A percentile compares a stretch with the other conserved stretches of the same genome.
These are phyloP conservation scores for Caenorhabditis zanzibari DNA, from an alignment of 2,888 invertebrate species.

Conservation along the genomic window DNA sequence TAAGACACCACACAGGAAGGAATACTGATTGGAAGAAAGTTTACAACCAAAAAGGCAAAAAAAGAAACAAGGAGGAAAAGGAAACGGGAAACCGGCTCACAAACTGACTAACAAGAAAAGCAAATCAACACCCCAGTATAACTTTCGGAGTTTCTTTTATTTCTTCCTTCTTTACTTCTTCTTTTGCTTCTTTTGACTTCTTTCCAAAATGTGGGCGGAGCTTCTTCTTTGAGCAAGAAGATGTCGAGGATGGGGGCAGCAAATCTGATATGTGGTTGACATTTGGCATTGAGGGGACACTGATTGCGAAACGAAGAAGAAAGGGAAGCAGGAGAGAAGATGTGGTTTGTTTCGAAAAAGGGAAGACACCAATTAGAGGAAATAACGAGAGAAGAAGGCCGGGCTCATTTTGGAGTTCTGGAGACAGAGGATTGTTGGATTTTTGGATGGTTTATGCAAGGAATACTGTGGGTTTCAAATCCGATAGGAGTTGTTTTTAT, in stretches of 20 bases:
- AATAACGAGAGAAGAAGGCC: conserved; percentile 3
- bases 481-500: no score
- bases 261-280: conserved; percentile 56
- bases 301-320: conserved; percentile 39
- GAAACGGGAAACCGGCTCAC: conserved; percentile 48
- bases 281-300: conserved; percentile 48
- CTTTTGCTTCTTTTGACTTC: conserved; percentile 28
- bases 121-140: conserved; percentile 53
- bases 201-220: conserved; percentile 40
- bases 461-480: no score
- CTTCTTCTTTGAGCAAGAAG: conserved; percentile 12
- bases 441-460: no score
- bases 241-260: conserved; percentile 21
- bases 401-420: neutral
- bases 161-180: conserved; percentile 43
- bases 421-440: neutral
- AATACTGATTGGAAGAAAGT: conserved; percentile 50
- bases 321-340: conserved; percentile 9
- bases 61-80: conserved; percentile 37
- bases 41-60: conserved; percentile 34
- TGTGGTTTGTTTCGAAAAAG: conserved; percentile 33
- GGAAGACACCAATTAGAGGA: conserved; percentile 40
- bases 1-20: conserved; percentile 31
- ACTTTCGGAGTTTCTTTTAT: conserved; percentile 54
- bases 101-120: conserved; percentile 51